Percentiles rank a stretch among this genome's conserved stretches.
Conservation (phyloP, 64 coral and sea anemone genomes). For the Pocillopora damicornis region DNA sequence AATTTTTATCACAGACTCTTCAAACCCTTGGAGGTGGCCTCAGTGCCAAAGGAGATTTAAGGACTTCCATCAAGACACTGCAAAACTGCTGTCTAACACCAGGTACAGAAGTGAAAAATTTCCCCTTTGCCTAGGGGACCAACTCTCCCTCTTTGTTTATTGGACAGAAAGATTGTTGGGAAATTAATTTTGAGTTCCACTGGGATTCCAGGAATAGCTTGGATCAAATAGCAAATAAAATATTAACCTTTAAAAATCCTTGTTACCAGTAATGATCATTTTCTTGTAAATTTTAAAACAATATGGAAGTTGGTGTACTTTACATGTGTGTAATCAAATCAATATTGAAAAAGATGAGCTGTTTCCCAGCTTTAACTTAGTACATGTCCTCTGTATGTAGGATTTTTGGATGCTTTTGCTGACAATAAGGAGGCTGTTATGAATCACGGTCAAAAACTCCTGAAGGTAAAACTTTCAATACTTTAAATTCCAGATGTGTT, state of each 20-base stretch:
- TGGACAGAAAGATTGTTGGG: background rate
- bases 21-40: conserved; percentile 73
- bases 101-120: conserved; percentile 43
- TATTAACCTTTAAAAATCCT: too few species aligned
- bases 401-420: conserved; percentile 69
- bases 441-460: conserved; percentile 58
- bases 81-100: conserved; percentile 87
- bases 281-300: too few species aligned
- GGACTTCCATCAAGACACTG: conserved; percentile 80
- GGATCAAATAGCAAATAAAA: too few species aligned
- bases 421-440: conserved; percentile 59
- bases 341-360: too few species aligned
- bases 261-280: too few species aligned
- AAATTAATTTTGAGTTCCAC: background rate
- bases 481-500: background rate
- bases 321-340: too few species aligned
- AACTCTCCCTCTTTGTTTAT: too few species aligned
- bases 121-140: too few species aligned
- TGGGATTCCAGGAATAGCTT: too few species aligned
- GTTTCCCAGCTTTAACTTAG: background rate
- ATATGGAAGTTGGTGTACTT: too few species aligned
- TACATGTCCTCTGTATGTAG: background rate
- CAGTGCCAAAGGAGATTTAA: conserved; percentile 82
- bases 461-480: conserved; percentile 36
- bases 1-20: conserved; percentile 46